Conservation (phyloP, 2,113 vertebrate genomes). For the Copsychus sechellarum region DNA sequence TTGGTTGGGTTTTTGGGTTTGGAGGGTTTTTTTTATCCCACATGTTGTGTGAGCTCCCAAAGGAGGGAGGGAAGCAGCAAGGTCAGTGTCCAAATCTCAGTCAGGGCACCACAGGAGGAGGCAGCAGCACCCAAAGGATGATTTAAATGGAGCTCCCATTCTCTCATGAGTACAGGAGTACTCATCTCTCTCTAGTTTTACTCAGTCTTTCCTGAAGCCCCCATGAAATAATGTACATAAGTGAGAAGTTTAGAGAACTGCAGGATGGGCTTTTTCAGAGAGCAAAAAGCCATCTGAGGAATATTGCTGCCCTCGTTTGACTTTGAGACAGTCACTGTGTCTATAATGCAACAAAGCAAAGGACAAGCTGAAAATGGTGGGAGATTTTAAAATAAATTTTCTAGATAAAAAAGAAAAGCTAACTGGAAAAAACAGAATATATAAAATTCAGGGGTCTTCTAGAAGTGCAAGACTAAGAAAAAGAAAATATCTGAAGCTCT, state of each 20-base stretch:
- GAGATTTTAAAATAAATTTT: not conserved
- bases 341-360: not conserved
- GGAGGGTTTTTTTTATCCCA: not conserved
- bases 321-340: not conserved
- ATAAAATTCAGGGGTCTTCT: constrained; percentile 13
- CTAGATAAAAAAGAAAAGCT: not conserved
- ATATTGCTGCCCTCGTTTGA: not conserved
- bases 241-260: not conserved
- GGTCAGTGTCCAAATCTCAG: not conserved
- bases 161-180: not conserved
- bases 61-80: not conserved
- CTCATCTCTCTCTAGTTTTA: not conserved
- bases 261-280: not conserved
- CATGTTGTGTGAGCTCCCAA: not conserved
- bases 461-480: not conserved
- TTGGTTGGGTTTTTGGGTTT: not conserved
- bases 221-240: not conserved
- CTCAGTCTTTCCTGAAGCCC: not conserved
- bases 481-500: constrained; percentile 9
- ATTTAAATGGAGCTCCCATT: not conserved
- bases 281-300: not conserved
- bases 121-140: not conserved
- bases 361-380: not conserved
- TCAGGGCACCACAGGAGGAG: not conserved
- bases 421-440: not conserved